Evolutionary conservation across 2,888 invertebrate genomes (phyloP).

Genomic region (Fabriciana adippe): DNA sequence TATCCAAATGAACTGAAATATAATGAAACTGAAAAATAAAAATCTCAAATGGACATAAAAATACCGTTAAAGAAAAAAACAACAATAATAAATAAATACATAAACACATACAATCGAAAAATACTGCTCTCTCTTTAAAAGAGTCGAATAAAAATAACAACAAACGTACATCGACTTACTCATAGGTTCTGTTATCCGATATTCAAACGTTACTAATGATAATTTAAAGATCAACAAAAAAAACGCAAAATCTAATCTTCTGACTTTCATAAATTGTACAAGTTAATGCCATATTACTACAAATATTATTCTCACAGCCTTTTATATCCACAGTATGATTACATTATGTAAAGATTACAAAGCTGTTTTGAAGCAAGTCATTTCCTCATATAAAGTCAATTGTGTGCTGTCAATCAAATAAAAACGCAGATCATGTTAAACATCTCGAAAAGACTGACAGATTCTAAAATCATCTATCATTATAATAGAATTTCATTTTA

Average conservation of each 20-base stretch:
- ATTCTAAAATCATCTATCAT: conserved; percentile 30
- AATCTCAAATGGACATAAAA: too few relatives aligned
- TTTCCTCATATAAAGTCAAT: conserved; percentile 26
- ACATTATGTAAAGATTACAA: conserved; percentile 17
- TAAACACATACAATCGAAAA: too few relatives aligned
- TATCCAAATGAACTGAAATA: too few relatives aligned
- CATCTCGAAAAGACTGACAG: conserved; percentile 22
- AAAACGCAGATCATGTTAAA: conserved; percentile 28
- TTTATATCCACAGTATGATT: conserved; percentile 6
- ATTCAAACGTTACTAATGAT: too few relatives aligned
- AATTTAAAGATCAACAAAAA: background rate
- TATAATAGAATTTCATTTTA: background rate
- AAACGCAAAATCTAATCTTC: background rate
- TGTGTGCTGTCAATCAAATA: conserved; percentile 29
- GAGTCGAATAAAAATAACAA: too few relatives aligned
- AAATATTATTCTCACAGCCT: conserved; percentile 2
- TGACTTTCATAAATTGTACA: conserved; percentile 3
- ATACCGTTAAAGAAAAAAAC: too few relatives aligned
- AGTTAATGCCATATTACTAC: background rate
- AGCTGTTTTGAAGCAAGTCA: conserved; percentile 23
- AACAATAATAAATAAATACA: too few relatives aligned
- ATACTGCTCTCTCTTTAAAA: too few relatives aligned
- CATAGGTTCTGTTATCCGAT: too few relatives aligned
- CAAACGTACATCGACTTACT: too few relatives aligned
- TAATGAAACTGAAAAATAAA: too few relatives aligned